Evolutionary conservation across 2,888 invertebrate genomes (phyloP), one percentile per base, ranked within the genome.

Genomic region (Drosophila macrothrix): DNA sequence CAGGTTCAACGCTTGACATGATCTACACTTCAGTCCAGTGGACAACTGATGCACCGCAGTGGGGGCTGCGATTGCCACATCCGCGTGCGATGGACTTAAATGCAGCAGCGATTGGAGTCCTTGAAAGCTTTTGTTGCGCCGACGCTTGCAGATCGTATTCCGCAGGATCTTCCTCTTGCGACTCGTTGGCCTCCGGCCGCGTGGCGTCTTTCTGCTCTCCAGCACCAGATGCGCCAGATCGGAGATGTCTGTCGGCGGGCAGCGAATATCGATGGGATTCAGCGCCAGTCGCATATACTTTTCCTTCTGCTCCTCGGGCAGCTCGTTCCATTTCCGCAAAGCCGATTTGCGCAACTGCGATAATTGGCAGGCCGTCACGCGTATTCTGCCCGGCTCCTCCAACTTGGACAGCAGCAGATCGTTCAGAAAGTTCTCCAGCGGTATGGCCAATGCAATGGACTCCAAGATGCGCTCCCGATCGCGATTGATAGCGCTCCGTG

Each of bases 401-500:
- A 41, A 5, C 10, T 10, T 4, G 41, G 10, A 4, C n/a, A 41
- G 4, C 0, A 41, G 41, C 41, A 41, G n/a, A n/a, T 41, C 41
- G n/a, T 41, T 41, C 10, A 12, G 1, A n/a, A 41, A 41, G 41
- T 41, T 41, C 1, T 41, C 41, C 41, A n/a, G 4, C 41, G 41
- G 41, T 41, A 10, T 10, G 41, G 10, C 41, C n/a, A n/a, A 10
- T 10, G 41, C 41, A 41, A 41, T 41, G n/a, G 41, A n/a, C 41
- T 41, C 4, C n/a, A 41, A 12, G 4, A 41, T 12, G 41, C 4
- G 41, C 0, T 41, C n/a, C 10, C 41, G 41, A n/a, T 41, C 4
- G 12, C n/a, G 4, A n/a, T 12, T 5, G 12, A 12, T 1, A 10
- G 0, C 4, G 1, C 12, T n/a, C 4, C 0, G 4, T 2, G 41